Evolutionary conservation across 2,888 invertebrate species (phyloP).

Genomic region (Orthosia incerta): DNA sequence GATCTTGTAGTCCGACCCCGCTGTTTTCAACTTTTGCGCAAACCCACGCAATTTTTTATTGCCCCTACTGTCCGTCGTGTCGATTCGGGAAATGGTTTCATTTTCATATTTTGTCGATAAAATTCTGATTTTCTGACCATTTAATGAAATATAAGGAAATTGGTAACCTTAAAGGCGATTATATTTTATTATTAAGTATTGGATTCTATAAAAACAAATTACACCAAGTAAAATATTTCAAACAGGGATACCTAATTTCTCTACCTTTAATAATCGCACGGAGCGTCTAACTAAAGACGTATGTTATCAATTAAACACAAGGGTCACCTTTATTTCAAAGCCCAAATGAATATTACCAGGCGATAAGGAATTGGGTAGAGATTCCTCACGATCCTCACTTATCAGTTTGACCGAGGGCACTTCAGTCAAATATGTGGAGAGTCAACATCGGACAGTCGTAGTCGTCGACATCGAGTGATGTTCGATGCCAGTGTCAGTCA

Average conservation of each 20-base stretch:
- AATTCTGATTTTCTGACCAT: conserved; percentile 15
- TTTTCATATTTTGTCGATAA: conserved; percentile 43
- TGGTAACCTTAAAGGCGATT: not conserved
- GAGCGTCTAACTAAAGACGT: too few relatives aligned
- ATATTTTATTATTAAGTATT: not conserved
- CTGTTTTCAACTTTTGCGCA: conserved; percentile 55
- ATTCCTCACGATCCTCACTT: conserved; percentile 48
- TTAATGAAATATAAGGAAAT: conserved; percentile 9
- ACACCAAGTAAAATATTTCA: not conserved
- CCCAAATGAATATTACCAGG: conserved; percentile 39
- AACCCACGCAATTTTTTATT: conserved; percentile 52
- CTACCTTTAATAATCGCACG: not conserved
- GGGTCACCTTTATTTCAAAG: not conserved
- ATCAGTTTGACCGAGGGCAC: conserved; percentile 41
- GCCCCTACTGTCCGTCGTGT: conserved; percentile 41
- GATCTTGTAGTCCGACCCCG: conserved; percentile 56
- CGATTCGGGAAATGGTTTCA: conserved; percentile 42
- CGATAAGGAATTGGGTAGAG: conserved; percentile 36
- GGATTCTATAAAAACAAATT: not conserved
- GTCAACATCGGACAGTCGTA: conserved; percentile 53
- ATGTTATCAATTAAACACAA: not conserved
- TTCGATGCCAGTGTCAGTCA: conserved; percentile 57
- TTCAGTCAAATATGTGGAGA: conserved; percentile 52
- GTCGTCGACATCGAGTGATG: conserved; percentile 56
- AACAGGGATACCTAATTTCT: not conserved